These are phyloP conservation scores for Taenioides sp. DNA, from an alignment of 2,797 vertebrate genomes.

Conservation along the genomic window DNA sequence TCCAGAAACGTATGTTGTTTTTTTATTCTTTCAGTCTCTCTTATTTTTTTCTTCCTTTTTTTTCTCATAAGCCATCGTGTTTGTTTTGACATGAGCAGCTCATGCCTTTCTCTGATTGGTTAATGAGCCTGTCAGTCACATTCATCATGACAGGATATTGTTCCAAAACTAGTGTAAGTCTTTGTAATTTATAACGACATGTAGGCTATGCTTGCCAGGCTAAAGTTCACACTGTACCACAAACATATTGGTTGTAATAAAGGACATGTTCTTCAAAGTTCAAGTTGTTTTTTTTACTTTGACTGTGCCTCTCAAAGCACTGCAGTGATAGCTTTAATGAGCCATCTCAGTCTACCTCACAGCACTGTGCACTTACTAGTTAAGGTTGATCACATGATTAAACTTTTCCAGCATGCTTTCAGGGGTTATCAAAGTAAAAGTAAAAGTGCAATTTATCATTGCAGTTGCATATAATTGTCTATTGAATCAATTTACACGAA, in stretches of 20 bases:
- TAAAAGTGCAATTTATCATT: not conserved
- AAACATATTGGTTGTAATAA: conserved; percentile 3
- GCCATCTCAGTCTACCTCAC: conserved; percentile 10
- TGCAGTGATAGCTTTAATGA: conserved; percentile 17
- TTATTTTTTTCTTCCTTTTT: not conserved
- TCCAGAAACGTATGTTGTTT: not conserved
- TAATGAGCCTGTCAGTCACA: not conserved
- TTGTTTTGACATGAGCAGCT: too few relatives aligned
- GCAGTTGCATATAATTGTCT: too few relatives aligned
- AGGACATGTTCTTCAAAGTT: conserved; percentile 11
- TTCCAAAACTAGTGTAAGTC: not conserved
- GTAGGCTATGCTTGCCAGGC: not conserved
- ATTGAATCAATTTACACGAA: conserved; percentile 14
- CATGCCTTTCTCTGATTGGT: too few relatives aligned
- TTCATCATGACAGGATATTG: not conserved
- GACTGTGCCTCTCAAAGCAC: conserved; percentile 11
- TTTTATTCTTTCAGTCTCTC: not conserved
- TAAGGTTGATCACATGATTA: conserved; percentile 3
- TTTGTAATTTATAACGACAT: not conserved
- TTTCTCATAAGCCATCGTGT: not conserved
- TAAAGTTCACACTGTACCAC: not conserved
- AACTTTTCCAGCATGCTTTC: conserved; percentile 36
- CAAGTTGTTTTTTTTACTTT: conserved; percentile 3
- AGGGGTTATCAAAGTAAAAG: conserved; percentile 31
- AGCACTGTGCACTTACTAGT: conserved; percentile 6